Evolutionary conservation across 1,140 invertebrate genomes (phyloP), one percentile per base, ranked within the genome.

Genomic region (Homarus americanus): DNA sequence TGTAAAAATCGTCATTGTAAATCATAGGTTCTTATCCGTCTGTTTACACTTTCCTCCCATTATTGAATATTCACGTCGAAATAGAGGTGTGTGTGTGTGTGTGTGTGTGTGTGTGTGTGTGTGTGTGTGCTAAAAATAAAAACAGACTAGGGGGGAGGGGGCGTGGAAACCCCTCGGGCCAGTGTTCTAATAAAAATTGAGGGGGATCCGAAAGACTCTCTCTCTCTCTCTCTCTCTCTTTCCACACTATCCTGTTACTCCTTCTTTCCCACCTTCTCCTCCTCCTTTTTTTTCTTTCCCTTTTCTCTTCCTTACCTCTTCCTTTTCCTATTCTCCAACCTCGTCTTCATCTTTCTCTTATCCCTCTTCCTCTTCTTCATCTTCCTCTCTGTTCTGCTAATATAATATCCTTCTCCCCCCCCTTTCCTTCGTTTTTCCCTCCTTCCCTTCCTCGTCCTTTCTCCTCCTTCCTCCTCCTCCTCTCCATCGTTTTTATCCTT

Each of bases 71-170:
- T n/a, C n/a, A n/a, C n/a, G n/a, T n/a, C n/a, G n/a, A n/a, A n/a
- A 17, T 75, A 20, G 32, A 32, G 32, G 73, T 75, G 38, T 78
- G 32, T 78, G 75, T 3, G 75, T 78, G 75, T 40, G 9, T 78
- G 75, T 40, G 4, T 78, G 75, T 40, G 4, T 78, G 36, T 78
- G 38, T 40, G 75, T 78, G 38, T 38, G 36, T 78, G 75, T 41
- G 38, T 78, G 75, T 78, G 38, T 32, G 72, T 73, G n/a, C 72
- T 40, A n/a, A n/a, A n/a, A n/a, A n/a, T n/a, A n/a, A n/a, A n/a
- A n/a, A n/a, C n/a, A n/a, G n/a, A n/a, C n/a, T n/a, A n/a, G n/a
- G n/a, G n/a, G n/a, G n/a, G n/a, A n/a, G n/a, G n/a, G n/a, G n/a
- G n/a, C n/a, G n/a, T n/a, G n/a, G n/a, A n/a, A n/a, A n/a, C n/a